Evolutionary conservation across 35 echinoderm and acorn worm species (phyloP).

Genomic region (Anneissia japonica): DNA sequence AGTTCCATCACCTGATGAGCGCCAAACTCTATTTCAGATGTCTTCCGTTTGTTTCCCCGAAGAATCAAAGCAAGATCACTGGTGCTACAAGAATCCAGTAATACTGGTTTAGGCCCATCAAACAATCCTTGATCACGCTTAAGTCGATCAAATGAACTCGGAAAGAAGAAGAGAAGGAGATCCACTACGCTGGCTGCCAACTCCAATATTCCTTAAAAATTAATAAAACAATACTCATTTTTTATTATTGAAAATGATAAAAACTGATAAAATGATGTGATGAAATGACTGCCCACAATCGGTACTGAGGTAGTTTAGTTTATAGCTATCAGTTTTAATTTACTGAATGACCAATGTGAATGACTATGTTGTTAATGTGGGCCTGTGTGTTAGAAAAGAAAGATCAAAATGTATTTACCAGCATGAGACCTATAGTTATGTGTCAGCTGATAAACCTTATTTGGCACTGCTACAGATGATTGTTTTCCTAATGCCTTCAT

Average conservation of each 20-base stretch:
- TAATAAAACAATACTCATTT: neutral
- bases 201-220: constrained; percentile 35
- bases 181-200: constrained; percentile 48
- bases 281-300: too few species aligned
- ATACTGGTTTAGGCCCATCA: constrained; percentile 43
- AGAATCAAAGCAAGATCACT: constrained; percentile 47
- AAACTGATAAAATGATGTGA: too few species aligned
- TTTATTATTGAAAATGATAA: too few species aligned
- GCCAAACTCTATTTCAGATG: constrained; percentile 58
- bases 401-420: constrained; percentile 1
- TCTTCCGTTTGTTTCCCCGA: constrained; percentile 48
- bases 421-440: constrained; percentile 66
- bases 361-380: too few species aligned
- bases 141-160: constrained; percentile 44
- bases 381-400: neutral
- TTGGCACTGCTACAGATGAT: constrained; percentile 28
- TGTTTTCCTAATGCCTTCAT: constrained; percentile 42
- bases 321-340: too few species aligned
- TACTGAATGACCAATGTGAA: too few species aligned
- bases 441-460: constrained; percentile 51
- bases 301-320: too few species aligned
- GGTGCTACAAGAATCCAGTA: constrained; percentile 43
- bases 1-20: constrained; percentile 39
- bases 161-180: constrained; percentile 44
- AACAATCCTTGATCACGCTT: constrained; percentile 50